Evolutionary conservation across 2,797 vertebrate genomes (phyloP), one percentile per base, ranked within the genome.

Genomic region (Sebastes kiyomatsui): DNA sequence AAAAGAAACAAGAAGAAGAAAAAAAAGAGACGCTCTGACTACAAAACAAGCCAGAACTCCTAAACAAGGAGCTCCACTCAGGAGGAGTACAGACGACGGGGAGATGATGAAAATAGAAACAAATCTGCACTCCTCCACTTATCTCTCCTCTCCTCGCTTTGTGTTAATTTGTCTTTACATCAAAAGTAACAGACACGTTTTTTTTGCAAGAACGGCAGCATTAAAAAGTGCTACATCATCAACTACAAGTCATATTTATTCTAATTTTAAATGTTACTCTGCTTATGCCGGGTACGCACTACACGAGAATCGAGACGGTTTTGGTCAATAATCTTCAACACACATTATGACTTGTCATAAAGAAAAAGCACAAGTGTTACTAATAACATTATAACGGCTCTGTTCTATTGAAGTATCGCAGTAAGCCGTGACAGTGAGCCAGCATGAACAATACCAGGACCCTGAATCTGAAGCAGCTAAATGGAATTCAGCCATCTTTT

Each of bases 41-140:
- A 88, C 87, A 92, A 88, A 92, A 90, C 75, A 80, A 86, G 77
- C 42, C 49, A 3, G 33, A 70, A 38, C 64, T 80, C 79, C 80
- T 77, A 62, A 89, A 90, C 90, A 76, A 81, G 89, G 87, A 88
- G 87, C 88, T 84, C 87, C 87, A 81, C 87, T 88, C 83, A 85
- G 49, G 72, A 79, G 70, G 71, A 87, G 79, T 42, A 84, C 81
- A 84, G 70, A 83, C 20, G 81, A 70, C n/a, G 16, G 64, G 67
- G 46, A 88, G 87, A 86, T 86, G 89, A 91, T 87, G 84, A 72
- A 86, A 92, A 90, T 80, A 93, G 82, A 92, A 81, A 82, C 82
- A 87, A 84, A 87, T 81, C 62, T 77, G 72, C 74, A 78, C 74
- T 80, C 77, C 60, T 81, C 73, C 46, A 68, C 69, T 87, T 46